Conservation (phyloP, 2,113 vertebrate genomes). For the Ardeotis arabs region DNA sequence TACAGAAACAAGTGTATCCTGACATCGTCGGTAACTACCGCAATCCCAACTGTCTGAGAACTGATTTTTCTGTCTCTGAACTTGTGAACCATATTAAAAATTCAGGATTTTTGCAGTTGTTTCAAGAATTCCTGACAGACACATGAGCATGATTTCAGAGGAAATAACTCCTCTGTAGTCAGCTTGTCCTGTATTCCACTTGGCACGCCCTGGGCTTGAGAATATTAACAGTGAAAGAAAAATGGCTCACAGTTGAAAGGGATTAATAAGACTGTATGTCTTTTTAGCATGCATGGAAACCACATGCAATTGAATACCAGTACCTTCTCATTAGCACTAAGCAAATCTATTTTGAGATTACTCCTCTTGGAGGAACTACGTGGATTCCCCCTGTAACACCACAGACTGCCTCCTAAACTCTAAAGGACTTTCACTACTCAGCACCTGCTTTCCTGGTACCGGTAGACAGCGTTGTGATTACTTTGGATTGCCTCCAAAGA, state of each 20-base stretch:
- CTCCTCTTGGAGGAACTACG: neutral
- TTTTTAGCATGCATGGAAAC: neutral
- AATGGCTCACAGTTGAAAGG: neutral
- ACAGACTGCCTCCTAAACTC: neutral
- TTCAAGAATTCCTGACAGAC: constrained; percentile 40
- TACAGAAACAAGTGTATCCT: constrained; percentile 18
- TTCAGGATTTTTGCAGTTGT: constrained; percentile 43
- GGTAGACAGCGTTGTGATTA: neutral
- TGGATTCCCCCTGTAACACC: neutral
- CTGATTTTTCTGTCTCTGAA: constrained; percentile 48
- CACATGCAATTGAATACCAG: neutral
- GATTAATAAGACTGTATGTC: constrained; percentile 1
- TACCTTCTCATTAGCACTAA: neutral
- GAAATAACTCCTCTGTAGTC: constrained; percentile 16
- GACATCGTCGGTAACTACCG: neutral
- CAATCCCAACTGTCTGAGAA: neutral
- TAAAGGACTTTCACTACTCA: neutral
- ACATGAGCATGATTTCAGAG: constrained; percentile 13
- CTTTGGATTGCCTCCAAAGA: neutral
- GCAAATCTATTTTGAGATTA: neutral
- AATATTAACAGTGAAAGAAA: constrained; percentile 28
- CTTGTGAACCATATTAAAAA: constrained; percentile 58
- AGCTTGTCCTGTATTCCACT: constrained; percentile 5
- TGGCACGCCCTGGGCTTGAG: neutral
- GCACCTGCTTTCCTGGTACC: neutral